Evolutionary conservation across 2,888 invertebrate genomes (phyloP), one percentile per base, ranked within the genome.

Genomic region (Synanthedon tipuliformis): DNA sequence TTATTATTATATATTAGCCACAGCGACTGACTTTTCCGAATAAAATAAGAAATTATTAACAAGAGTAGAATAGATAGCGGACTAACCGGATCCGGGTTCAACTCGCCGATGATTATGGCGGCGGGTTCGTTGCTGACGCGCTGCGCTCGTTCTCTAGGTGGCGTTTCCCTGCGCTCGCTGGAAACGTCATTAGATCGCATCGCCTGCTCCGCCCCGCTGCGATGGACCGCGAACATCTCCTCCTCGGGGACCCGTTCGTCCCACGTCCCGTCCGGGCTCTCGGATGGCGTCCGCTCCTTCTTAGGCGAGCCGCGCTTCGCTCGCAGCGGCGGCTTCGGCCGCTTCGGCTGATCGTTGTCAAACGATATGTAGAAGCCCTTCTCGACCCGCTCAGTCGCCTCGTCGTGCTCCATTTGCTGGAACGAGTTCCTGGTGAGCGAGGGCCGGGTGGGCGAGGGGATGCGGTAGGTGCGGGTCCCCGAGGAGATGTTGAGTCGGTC

Each of bases 311-410:
- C 88, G 55, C 92, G 89, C 73, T 94, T 95, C 55, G 89, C 89
- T 59, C 96, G 88, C 52, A 96, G 82, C 13, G 95, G 95, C 1
- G 96, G 97, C 77, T 97, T 97, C 13, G 96, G 95, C 68, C 95
- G 89, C 73, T 94, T 95, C 13, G 96, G 95, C 65, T 92, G 92
- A 54, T 95, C 95, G 73, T 94, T 93, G 73, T 96, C 96, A 74
- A 98, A 96, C 52, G 96, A 95, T 71, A 98, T 95, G 78, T 97
- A 97, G 84, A 98, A 98, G 40, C 95, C 95, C 76, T 95, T 94
- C 73, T 95, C 94, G 71, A 89, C 75, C 69, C 87, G 68, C 68
- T 89, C 81, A 63, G 75, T 66, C 62, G 73, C 75, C 52, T 80
- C 78, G 59, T 75, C 84, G 64, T 61, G 81, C 56, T 73, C 82